phyloP scores from a whole-genome alignment of 2,113 vertebrate genomes.

The Danio rerio region DNA sequence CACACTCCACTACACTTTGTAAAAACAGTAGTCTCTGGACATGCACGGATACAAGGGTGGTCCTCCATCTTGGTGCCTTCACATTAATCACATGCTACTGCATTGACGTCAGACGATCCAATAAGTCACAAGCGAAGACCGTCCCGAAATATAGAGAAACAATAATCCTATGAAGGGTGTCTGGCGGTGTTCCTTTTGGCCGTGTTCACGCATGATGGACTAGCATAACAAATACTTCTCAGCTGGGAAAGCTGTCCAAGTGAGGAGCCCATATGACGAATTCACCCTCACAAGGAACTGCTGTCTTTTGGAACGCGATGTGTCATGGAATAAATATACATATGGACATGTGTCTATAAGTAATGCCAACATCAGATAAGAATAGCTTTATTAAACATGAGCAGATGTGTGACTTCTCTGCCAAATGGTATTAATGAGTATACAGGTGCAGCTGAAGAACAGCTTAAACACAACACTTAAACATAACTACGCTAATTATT shows the following conservation, averaged over 20 bases:
- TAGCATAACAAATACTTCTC: not conserved
- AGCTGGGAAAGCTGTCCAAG: conserved; percentile 1
- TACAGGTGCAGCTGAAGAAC: conserved; percentile 17
- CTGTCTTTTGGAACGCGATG: conserved; percentile 21
- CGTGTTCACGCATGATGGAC: not conserved
- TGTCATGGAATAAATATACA: conserved; percentile 6
- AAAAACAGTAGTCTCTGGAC: not conserved
- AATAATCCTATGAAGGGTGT: not conserved
- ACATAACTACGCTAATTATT: no score
- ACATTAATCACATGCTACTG: not conserved
- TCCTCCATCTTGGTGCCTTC: not conserved
- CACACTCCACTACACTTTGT: not conserved
- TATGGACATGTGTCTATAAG: not conserved
- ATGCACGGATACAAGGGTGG: not conserved
- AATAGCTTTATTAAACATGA: conserved; percentile 30
- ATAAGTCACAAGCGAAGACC: not conserved
- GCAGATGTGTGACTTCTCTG: conserved; percentile 8
- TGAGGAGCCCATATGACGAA: not conserved
- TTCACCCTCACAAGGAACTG: not conserved
- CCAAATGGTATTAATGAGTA: conserved; percentile 18
- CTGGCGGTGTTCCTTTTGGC: conserved; percentile 1
- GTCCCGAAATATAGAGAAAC: not conserved
- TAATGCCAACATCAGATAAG: conserved; percentile 14
- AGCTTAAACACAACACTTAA: not conserved
- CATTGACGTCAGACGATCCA: not conserved